Evolutionary conservation across 2,113 vertebrate genomes (phyloP), one percentile per base, ranked within the genome.

Genomic region (Phalacrocorax brasilianus): DNA sequence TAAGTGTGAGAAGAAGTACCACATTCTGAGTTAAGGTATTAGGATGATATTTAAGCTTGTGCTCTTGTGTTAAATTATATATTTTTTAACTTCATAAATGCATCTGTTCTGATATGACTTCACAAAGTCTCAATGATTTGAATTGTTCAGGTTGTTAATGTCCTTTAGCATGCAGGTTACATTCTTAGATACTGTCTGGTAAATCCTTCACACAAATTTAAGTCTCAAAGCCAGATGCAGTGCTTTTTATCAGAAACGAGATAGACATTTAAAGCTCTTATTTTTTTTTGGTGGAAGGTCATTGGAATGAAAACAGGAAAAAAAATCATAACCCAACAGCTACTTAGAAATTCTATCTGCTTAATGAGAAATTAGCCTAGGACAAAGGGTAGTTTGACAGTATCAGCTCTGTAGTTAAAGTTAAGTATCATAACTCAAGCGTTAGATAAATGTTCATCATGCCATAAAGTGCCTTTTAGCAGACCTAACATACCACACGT

Each of bases 401-500:
- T 13, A 13, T 33, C 32, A 56, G 61, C 33, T 84, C 32, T 81
- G 52, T 27, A 80, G 73, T 26, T 65, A 26, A 68, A 65, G 33
- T 40, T 30, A 68, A 44, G 56, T 42, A 17, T 61, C 40, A 42
- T 63, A 65, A 44, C 14, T 68, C 14, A 44, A 52, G 20, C 16
- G 26, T 38, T 68, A 88, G 50, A 52, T 33, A 30, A 35, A 68
- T 12, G 6, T n/a, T 83, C 26, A 18, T 16, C 40, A 24, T 49
- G 45, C 21, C 35, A 72, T 23, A 16, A 53, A n/a, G 20, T 74
- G 47, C 53, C 35, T 56, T n/a, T 40, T 11, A 44, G 26, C 5
- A 27, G 19, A 49, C 44, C 55, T 38, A 72, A 97, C 98, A 86
- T 98, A 99, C 99, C 99, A 40, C 98, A 99, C 45, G 97, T 97